phyloP scores from a whole-genome alignment of 2,888 invertebrate species.

The Mamestra brassicae region DNA sequence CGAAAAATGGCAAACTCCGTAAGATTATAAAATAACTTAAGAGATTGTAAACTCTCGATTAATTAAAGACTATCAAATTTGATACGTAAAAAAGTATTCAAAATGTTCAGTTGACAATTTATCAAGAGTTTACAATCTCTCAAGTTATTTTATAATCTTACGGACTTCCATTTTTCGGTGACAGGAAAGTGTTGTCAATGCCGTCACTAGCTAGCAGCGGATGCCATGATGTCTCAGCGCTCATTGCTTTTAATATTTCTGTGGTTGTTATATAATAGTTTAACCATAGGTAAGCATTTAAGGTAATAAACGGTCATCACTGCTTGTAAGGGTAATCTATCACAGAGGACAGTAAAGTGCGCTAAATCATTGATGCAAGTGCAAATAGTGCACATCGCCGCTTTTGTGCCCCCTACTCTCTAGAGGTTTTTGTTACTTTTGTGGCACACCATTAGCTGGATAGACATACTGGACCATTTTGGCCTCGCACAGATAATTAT shows the following conservation, averaged over 20 bases:
- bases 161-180: too few relatives aligned
- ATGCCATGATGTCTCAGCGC: background rate
- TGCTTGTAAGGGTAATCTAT: conserved; percentile 13
- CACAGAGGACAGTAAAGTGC: conserved; percentile 23
- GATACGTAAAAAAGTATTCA: too few relatives aligned
- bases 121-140: too few relatives aligned
- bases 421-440: background rate
- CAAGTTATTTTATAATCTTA: too few relatives aligned
- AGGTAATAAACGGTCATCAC: background rate
- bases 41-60: too few relatives aligned
- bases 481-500: too few relatives aligned
- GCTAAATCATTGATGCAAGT: conserved; percentile 37
- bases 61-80: too few relatives aligned
- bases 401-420: conserved; percentile 1
- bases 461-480: background rate
- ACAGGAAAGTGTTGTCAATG: background rate
- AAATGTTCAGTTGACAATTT: too few relatives aligned
- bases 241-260: background rate
- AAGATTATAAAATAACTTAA: too few relatives aligned
- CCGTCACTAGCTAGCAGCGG: background rate
- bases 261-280: background rate
- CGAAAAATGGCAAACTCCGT: too few relatives aligned
- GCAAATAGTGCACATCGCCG: conserved; percentile 33
- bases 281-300: background rate
- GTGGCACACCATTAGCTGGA: background rate